Base-by-base conservation (phyloP, 2,797 vertebrate species). In the Balearica regulorum region DNA sequence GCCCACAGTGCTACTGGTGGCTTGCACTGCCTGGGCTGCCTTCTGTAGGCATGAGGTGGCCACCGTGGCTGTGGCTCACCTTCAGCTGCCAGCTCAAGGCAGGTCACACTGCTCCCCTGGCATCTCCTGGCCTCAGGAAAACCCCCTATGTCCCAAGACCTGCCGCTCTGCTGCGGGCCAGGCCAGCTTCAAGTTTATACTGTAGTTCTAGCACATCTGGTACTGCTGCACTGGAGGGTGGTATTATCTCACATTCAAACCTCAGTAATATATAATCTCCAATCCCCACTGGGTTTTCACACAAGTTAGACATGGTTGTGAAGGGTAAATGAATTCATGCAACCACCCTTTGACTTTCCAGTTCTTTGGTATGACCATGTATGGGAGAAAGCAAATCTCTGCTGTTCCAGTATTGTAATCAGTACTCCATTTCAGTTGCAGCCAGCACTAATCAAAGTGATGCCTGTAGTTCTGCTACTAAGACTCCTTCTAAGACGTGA, bases 141-240 rank as follows among this genome's bases (percentile, higher is more conserved):
- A 12, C 6, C 16, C n/a, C 2, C 26, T 37, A 26, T 18, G 21
- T 1, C 1, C 33, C 2, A 13, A 37, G 26, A 49, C 33, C 54
- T 53, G 33, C 33, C 0, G 3, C 26, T 51, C 13, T 1, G 1
- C 35, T 37, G 28, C 0, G 1, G 21, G 26, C 28, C 3, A 1
- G 28, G 11, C 5, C 1, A 2, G 18, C 6, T 62, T 22, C 5
- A 8, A 10, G 37, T 44, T 71, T 22, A n/a, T 44, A 64, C 16
- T 19, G 20, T 21, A 71, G 20, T 35, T 66, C 25, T 41, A 46
- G 39, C 20, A 66, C 39, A 65, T 4, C 31, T 84, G 60, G 13
- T 44, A 83, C 17, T 31, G 29, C 20, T 2, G 1, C 21, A 28
- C 24, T n/a, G 33, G 20, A 46, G 16, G 11, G 29, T 22, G 6